phyloP scores from a whole-genome alignment of 2,888 invertebrate species.

The Panopea generosa region DNA sequence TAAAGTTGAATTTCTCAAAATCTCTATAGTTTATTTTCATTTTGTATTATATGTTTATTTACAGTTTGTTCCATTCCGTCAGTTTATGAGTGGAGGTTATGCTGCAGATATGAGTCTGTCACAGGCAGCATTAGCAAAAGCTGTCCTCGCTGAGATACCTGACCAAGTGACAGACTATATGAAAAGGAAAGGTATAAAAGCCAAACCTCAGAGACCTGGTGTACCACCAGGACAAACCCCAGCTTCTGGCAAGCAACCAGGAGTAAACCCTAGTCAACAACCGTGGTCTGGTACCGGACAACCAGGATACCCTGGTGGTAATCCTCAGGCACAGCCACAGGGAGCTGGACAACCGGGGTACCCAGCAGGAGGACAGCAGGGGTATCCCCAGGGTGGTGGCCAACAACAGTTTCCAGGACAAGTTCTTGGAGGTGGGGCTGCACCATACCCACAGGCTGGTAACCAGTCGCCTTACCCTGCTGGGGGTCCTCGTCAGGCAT shows the following conservation, averaged over 20 bases:
- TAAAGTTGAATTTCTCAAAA: too few species aligned
- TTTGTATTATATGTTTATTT: constrained; percentile 23
- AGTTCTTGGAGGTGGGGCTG: constrained; percentile 13
- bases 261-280: constrained; percentile 7
- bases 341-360: constrained; percentile 18
- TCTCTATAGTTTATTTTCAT: too few species aligned
- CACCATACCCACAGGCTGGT: constrained; percentile 39
- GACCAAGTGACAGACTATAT: constrained; percentile 86
- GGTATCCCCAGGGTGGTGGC: constrained; percentile 8
- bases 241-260: constrained; percentile 7
- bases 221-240: neutral
- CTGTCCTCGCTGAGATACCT: constrained; percentile 85
- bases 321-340: constrained; percentile 4
- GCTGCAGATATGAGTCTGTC: constrained; percentile 61
- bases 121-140: constrained; percentile 86
- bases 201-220: constrained; percentile 58
- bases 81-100: constrained; percentile 75
- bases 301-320: neutral
- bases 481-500: constrained; percentile 9
- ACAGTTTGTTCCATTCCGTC: constrained; percentile 80
- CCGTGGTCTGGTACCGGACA: constrained; percentile 15
- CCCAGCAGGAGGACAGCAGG: constrained; percentile 8
- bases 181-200: constrained; percentile 81
- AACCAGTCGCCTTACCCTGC: constrained; percentile 4
- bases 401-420: neutral